These are phyloP conservation scores for Picathartes gymnocephalus DNA, from an alignment of 2,113 vertebrate genomes.

Conservation along the genomic window DNA sequence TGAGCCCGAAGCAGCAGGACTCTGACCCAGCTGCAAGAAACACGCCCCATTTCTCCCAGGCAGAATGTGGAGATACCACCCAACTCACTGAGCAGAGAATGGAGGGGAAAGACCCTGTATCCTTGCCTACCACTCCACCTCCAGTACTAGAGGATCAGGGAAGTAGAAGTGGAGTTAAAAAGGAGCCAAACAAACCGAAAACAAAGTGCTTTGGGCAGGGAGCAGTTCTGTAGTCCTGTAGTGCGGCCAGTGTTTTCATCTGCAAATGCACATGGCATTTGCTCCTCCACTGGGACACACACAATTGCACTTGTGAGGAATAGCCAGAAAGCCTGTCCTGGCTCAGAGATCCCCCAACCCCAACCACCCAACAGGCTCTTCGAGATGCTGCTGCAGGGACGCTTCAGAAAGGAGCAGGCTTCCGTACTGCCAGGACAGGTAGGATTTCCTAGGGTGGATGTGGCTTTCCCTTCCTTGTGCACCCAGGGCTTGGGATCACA, in stretches of 20 bases:
- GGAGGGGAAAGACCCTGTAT: rapidly evolving
- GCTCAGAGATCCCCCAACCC: not conserved
- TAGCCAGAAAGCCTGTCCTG: not conserved
- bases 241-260: not conserved
- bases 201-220: conserved; percentile 24
- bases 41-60: not conserved
- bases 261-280: not conserved
- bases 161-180: not conserved
- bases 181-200: not conserved
- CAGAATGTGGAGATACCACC: not conserved
- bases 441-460: not conserved
- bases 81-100: not conserved
- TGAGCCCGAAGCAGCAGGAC: not conserved
- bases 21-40: not conserved
- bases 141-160: not conserved
- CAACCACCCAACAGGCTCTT: not conserved
- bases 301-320: conserved; percentile 30
- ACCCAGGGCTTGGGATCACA: not conserved
- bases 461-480: not conserved
- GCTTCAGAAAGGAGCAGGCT: not conserved
- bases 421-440: not conserved
- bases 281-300: not conserved
- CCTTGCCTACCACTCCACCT: not conserved
- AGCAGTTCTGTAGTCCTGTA: not conserved
- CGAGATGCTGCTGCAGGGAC: not conserved